A percentile compares a stretch with the other conserved stretches of the same genome.
These are phyloP conservation scores for Ciconia stormi DNA, from an alignment of 2,113 vertebrate genomes.

Conservation along the genomic window DNA sequence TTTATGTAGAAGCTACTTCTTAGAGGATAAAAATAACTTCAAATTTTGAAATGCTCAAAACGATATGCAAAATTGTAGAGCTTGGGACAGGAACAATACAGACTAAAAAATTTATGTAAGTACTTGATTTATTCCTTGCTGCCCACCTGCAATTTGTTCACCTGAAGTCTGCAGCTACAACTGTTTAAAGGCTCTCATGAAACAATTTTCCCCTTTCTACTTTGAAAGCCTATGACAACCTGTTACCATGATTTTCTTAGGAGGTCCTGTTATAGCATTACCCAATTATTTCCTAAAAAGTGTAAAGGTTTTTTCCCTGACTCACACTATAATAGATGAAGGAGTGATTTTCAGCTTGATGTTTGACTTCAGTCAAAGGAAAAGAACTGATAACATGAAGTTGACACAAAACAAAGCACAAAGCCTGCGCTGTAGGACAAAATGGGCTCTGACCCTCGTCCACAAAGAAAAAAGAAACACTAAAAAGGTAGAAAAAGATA, in stretches of 20 bases:
- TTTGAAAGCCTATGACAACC: neutral
- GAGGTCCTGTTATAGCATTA: neutral
- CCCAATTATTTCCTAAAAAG: slow-evolving; percentile 54
- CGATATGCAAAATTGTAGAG: neutral
- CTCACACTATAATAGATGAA: slow-evolving; percentile 2
- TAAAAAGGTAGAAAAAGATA: neutral
- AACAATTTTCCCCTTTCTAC: neutral
- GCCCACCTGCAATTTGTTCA: slow-evolving; percentile 1
- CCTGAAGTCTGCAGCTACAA: slow-evolving; percentile 32
- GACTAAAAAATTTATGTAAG: neutral
- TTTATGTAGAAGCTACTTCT: slow-evolving; percentile 31
- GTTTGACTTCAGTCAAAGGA: neutral
- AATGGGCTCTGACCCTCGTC: neutral
- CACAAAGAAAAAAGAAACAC: neutral
- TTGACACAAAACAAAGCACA: slow-evolving; percentile 3
- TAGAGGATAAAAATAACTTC: slow-evolving; percentile 30
- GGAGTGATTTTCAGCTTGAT: slow-evolving; percentile 23
- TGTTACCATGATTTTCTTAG: neutral
- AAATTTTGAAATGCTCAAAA: neutral
- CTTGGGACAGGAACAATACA: slow-evolving; percentile 26
- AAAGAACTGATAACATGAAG: neutral
- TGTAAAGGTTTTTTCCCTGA: neutral
- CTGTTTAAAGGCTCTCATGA: slow-evolving; percentile 6
- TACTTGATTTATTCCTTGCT: slow-evolving; percentile 17
- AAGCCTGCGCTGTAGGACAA: neutral